A percentile compares a stretch with the other conserved stretches of the same genome.
Conservation (phyloP, 2,113 vertebrate genomes). For the Poicephalus gulielmi region DNA sequence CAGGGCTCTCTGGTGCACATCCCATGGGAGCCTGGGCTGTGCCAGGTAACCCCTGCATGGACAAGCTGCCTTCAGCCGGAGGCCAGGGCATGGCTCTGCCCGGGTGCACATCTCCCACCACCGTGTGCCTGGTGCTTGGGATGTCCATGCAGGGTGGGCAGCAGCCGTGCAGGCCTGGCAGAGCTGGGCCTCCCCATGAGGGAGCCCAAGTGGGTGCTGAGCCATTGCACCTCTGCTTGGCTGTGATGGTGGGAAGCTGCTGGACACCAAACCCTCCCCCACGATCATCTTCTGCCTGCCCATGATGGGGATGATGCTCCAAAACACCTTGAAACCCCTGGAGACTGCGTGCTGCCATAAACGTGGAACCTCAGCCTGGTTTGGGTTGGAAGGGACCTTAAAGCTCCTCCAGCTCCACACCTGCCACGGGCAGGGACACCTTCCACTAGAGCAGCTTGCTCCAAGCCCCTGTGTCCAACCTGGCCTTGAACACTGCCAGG, state of each 20-base stretch:
- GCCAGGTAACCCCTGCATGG: neutral
- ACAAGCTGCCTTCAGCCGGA: neutral
- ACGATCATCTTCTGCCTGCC: accelerated
- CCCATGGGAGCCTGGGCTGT: accelerated
- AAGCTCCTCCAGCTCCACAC: neutral
- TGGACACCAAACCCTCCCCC: neutral
- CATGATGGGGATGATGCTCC: accelerated
- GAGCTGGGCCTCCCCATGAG: accelerated
- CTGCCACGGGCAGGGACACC: accelerated
- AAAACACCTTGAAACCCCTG: neutral
- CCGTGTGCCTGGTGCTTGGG: neutral
- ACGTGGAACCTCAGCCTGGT: neutral
- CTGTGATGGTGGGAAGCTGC: neutral
- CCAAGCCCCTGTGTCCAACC: neutral
- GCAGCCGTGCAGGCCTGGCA: neutral
- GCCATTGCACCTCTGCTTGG: neutral
- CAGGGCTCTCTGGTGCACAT: accelerated
- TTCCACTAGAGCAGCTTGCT: neutral
- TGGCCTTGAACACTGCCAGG: neutral
- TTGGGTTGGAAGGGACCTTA: neutral
- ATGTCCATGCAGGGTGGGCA: neutral
- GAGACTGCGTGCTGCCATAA: accelerated
- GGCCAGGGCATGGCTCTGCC: neutral
- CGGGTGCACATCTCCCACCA: neutral
- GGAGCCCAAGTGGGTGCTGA: accelerated